Evolutionary conservation across 2,113 vertebrate genomes (phyloP), one percentile per base, ranked within the genome.

Genomic region (Mandrillus leucophaeus): DNA sequence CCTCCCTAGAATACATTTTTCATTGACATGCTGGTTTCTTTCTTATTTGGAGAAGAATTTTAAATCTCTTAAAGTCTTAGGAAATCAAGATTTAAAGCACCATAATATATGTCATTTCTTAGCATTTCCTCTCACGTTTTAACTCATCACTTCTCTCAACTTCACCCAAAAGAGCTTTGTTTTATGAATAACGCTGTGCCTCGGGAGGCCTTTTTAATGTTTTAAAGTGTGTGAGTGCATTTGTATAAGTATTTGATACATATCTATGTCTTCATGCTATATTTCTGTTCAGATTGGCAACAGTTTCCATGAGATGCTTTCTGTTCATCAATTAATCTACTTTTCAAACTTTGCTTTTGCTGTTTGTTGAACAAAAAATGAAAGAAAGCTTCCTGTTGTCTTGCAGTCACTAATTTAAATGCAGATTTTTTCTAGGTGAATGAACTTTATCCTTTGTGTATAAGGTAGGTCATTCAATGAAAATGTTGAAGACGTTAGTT

Each of bases 241-340:
- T 16, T 40, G 13, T 48, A 0, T 27, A 55, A 59, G 23, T 43
- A 52, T 79, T 45, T 88, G 52, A 38, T 75, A 27, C 23, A 27
- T 43, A 64, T 43, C 72, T 50, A 30, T 35, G 8, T 52, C 66
- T 78, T 66, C n/a, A 32, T 7, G 32, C n/a, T 40, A 25, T 22
- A 48, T 90, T 96, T 96, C 68, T 75, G n/a, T 82, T 93, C 48
- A 50, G 32, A 90, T 52, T 93, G 94, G 94, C 93, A 93, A 84
- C 40, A 12, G 43, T 59, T 94, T 73, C 52, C 88, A 52, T 76
- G 32, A n/a, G 48, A 93, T 66, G 88, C 59, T 96, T 95, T 95
- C 88, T 83, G 40, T 55, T 90, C 20, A 79, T 32, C 43, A 72
- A 73, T 73, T 73, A 70, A 57, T 66, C 83, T 83, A 23, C 32